Conservation (phyloP, 2,797 vertebrate species). For the Serranus cabrilla region DNA sequence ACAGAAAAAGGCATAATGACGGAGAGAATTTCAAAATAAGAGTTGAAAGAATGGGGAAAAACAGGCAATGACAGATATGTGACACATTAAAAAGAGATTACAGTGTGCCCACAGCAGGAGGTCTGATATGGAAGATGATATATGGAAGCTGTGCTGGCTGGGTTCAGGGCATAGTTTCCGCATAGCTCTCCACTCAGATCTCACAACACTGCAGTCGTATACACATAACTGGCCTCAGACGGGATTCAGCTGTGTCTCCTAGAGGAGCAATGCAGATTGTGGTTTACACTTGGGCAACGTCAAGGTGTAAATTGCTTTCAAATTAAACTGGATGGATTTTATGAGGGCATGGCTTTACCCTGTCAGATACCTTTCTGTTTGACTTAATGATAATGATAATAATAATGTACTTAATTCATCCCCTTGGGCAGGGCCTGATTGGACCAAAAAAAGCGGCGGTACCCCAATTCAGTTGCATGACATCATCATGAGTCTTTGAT, state of each 20-base stretch:
- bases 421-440: no score
- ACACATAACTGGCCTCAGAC: constrained; percentile 29
- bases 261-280: constrained; percentile 37
- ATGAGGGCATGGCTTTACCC: constrained; percentile 17
- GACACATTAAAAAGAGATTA: constrained; percentile 5
- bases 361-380: constrained; percentile 32
- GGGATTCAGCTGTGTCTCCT: constrained; percentile 23
- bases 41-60: neutral
- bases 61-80: neutral
- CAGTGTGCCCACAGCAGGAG: constrained; percentile 7
- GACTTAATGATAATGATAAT: neutral
- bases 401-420: no score
- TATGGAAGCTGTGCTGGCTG: constrained; percentile 16
- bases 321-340: constrained; percentile 43
- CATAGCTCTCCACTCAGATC: constrained; percentile 37
- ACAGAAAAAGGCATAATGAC: constrained; percentile 48
- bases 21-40: constrained; percentile 40
- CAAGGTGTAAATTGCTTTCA: constrained; percentile 54
- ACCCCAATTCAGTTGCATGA: no score
- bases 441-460: no score
- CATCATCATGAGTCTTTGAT: no score
- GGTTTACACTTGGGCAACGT: constrained; percentile 43
- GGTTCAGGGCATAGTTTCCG: constrained; percentile 40
- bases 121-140: constrained; percentile 31
- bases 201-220: constrained; percentile 31